phyloP scores from a whole-genome alignment of 2,113 vertebrate species.

The Platichthys stellatus region DNA sequence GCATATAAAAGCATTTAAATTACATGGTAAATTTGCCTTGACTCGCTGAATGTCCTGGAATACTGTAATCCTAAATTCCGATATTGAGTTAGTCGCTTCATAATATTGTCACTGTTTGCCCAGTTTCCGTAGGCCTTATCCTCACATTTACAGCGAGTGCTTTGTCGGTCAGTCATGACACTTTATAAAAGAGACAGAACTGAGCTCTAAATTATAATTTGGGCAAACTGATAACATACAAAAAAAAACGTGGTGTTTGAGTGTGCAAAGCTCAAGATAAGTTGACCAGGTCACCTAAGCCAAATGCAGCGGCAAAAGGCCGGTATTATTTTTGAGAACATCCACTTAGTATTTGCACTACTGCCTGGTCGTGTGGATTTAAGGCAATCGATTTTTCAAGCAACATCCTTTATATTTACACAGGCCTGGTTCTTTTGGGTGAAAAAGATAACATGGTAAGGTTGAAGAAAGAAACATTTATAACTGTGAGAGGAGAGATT shows the following conservation, averaged over 20 bases:
- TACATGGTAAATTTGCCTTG: background rate
- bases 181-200: too few relatives aligned
- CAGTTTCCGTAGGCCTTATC: too few relatives aligned
- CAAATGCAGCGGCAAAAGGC: too few relatives aligned
- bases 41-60: too few relatives aligned
- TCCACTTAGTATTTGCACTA: conserved; percentile 43
- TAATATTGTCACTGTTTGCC: too few relatives aligned
- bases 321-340: conserved; percentile 33
- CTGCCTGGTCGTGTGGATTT: conserved; percentile 25
- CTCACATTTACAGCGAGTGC: too few relatives aligned
- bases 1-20: too few relatives aligned
- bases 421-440: conserved; percentile 37
- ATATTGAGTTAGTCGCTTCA: too few relatives aligned
- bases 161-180: too few relatives aligned
- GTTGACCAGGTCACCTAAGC: conserved; percentile 10
- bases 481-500: conserved; percentile 55
- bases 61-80: too few relatives aligned
- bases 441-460: conserved; percentile 48
- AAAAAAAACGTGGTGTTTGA: background rate
- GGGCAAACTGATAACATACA: background rate
- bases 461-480: conserved; percentile 24
- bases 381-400: conserved; percentile 44
- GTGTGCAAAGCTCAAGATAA: conserved; percentile 8
- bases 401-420: conserved; percentile 60
- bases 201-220: too few relatives aligned